Percentiles rank a stretch among this genome's conserved stretches.
Conservation (phyloP, 2,113 vertebrate genomes). For the Amphilophus citrinellus region DNA sequence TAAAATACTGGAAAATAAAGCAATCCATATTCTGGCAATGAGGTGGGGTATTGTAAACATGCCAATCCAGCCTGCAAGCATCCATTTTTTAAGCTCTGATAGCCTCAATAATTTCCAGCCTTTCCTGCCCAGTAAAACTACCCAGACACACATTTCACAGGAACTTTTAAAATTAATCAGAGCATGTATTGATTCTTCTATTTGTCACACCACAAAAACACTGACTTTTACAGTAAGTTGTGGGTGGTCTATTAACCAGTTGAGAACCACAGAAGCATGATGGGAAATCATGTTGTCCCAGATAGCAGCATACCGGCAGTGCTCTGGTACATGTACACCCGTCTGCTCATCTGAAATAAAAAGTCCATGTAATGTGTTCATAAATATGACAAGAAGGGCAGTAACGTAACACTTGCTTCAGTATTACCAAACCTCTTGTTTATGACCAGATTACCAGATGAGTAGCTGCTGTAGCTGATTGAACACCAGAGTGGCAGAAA, state of each 20-base stretch:
- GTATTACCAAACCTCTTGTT: too few relatives aligned
- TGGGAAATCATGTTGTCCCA: not conserved
- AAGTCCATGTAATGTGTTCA: not conserved
- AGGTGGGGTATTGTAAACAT: not conserved
- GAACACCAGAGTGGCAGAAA: too few relatives aligned
- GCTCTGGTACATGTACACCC: not conserved
- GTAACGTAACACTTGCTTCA: not conserved
- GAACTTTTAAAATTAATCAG: conserved; percentile 16
- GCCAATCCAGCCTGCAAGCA: conserved; percentile 2
- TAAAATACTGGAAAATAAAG: conserved; percentile 11
- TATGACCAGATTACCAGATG: too few relatives aligned
- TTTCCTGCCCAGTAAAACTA: conserved; percentile 14
- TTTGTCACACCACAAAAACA: conserved; percentile 15
- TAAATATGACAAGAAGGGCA: not conserved
- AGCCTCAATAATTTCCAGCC: conserved; percentile 2
- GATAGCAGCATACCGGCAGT: not conserved
- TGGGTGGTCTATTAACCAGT: not conserved
- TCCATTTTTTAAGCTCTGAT: not conserved
- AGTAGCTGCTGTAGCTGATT: too few relatives aligned
- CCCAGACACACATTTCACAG: conserved; percentile 24
- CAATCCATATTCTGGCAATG: conserved; percentile 8
- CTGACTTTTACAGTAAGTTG: not conserved
- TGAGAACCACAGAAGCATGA: not conserved
- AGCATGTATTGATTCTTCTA: conserved; percentile 25
- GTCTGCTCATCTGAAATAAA: not conserved